phyloP scores from a whole-genome alignment of 1,140 invertebrate species.

The Epicauta chinensis region DNA sequence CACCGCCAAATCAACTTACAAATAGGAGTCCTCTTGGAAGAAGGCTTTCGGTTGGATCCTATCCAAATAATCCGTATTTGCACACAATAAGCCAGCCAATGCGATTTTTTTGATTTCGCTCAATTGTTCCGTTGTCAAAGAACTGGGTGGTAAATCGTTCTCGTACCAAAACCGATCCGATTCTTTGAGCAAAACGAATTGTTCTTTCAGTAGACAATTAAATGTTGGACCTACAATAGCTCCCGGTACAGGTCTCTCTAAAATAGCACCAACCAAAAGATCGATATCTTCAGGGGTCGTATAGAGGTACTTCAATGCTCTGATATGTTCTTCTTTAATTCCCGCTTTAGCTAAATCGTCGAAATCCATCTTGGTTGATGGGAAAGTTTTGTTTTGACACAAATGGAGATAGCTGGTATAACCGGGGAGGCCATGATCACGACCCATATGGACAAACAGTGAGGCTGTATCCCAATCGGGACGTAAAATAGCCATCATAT shows the following conservation, averaged over 20 bases:
- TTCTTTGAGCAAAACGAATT: slow-evolving; percentile 71
- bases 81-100: slow-evolving; percentile 77
- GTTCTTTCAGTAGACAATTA: slow-evolving; percentile 72
- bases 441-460: slow-evolving; percentile 58
- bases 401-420: slow-evolving; percentile 70
- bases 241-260: slow-evolving; percentile 74
- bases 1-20: slow-evolving; percentile 51
- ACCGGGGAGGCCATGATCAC: slow-evolving; percentile 87
- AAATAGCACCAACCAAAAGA: slow-evolving; percentile 73
- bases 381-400: slow-evolving; percentile 50
- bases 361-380: slow-evolving; percentile 49
- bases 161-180: slow-evolving; percentile 95
- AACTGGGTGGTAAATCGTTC: slow-evolving; percentile 87
- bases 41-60: slow-evolving; percentile 79
- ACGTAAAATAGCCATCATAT: slow-evolving; percentile 39
- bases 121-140: slow-evolving; percentile 75
- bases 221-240: slow-evolving; percentile 82
- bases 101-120: slow-evolving; percentile 78
- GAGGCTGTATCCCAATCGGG: slow-evolving; percentile 48
- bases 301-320: slow-evolving; percentile 60
- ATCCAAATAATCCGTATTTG: slow-evolving; percentile 61
- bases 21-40: slow-evolving; percentile 76
- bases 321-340: slow-evolving; percentile 50
- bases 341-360: slow-evolving; percentile 57
- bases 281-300: slow-evolving; percentile 78